phyloP scores from a whole-genome alignment of 1,140 invertebrate genomes.

The Gryon sp. region DNA sequence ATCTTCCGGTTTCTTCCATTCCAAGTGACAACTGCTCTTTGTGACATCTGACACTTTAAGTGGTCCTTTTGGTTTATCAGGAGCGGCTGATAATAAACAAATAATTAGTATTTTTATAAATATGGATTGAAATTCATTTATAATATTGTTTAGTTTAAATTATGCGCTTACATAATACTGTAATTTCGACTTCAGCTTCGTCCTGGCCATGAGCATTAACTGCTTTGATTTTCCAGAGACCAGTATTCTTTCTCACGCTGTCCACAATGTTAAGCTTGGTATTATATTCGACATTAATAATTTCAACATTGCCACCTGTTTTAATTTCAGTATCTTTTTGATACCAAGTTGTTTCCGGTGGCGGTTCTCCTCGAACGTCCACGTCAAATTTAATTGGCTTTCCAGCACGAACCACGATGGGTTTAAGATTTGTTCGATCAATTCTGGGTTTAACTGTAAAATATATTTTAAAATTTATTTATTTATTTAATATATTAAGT shows the following conservation, averaged over 20 bases:
- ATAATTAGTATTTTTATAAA: not conserved
- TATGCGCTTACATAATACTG: conserved; percentile 91
- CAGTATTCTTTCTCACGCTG: conserved; percentile 90
- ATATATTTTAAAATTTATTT: conserved; percentile 5
- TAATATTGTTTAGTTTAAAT: not conserved
- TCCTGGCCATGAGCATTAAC: conserved; percentile 95
- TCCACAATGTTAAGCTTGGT: conserved; percentile 94
- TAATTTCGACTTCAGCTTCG: conserved; percentile 95
- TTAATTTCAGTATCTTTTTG: conserved; percentile 81
- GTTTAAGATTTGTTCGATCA: conserved; percentile 95
- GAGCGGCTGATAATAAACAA: conserved; percentile 81
- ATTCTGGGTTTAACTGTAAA: conserved; percentile 96
- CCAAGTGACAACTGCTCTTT: conserved; percentile 93
- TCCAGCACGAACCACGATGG: conserved; percentile 92
- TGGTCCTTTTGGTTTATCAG: conserved; percentile 92
- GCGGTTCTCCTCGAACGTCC: conserved; percentile 96
- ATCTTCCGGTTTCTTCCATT: conserved; percentile 98
- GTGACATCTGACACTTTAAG: conserved; percentile 95
- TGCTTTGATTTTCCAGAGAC: conserved; percentile 94
- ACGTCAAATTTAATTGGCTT: conserved; percentile 96
- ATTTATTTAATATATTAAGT: not conserved
- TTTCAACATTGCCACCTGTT: conserved; percentile 87
- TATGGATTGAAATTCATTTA: conserved; percentile 5
- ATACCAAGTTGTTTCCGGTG: conserved; percentile 95
- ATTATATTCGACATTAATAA: conserved; percentile 94